Conservation (phyloP, 1,140 invertebrate species). For the Macrobrachium nipponense region DNA sequence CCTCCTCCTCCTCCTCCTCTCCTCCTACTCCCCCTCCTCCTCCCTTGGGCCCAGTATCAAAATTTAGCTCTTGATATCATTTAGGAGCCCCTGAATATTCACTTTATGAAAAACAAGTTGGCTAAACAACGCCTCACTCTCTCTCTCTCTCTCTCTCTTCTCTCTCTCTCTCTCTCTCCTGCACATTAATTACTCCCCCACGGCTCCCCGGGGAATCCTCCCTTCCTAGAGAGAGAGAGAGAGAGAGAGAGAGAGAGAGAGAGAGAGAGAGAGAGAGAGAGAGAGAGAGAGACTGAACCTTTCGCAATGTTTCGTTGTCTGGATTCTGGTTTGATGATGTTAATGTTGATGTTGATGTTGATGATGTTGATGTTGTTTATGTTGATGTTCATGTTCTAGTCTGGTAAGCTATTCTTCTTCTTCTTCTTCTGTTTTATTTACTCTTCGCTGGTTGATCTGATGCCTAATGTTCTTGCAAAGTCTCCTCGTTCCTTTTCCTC, state of each 20-base stretch:
- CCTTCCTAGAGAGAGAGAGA: not conserved
- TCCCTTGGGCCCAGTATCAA: not conserved
- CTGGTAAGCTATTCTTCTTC: not conserved
- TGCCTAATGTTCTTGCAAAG: not conserved
- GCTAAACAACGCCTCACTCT: slow-evolving; percentile 29
- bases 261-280: not conserved
- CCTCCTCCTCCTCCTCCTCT: too few species aligned
- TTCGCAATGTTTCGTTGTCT: slow-evolving; percentile 3
- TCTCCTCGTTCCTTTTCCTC: not conserved
- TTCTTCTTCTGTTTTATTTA: not conserved
- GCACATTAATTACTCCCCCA: slow-evolving; percentile 40
- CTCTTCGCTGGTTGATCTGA: too few species aligned
- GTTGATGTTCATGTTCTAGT: not conserved
- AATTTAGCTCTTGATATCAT: slow-evolving; percentile 22
- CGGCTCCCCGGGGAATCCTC: slow-evolving; percentile 4
- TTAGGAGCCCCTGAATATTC: slow-evolving; percentile 37
- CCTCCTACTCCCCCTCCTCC: too few species aligned
- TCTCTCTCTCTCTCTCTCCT: slow-evolving; percentile 1
- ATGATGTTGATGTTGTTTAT: not conserved
- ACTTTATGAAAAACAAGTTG: slow-evolving; percentile 51
- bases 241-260: not conserved
- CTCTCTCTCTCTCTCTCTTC: not conserved
- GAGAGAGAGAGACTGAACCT: slow-evolving; percentile 5
- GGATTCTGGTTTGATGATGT: not conserved
- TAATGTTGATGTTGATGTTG: not conserved